Evolutionary conservation across 2,797 vertebrate species (phyloP), one percentile per base, ranked within the genome.

Genomic region (Oryzias sinensis): DNA sequence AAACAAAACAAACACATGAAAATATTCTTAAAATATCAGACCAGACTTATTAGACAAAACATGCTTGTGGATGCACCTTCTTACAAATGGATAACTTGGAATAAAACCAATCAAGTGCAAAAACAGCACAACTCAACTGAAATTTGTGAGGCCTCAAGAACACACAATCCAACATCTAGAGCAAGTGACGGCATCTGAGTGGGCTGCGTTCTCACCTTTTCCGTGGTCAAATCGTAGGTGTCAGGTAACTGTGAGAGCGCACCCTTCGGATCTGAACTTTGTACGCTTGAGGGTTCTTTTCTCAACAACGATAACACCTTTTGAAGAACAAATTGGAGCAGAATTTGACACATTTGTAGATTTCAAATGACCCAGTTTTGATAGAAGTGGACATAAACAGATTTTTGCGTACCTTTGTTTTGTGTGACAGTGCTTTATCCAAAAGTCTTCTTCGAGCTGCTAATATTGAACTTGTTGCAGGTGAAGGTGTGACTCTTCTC

Each of bases 381-480:
- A 51, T 14, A 37, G 8, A 6, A 15, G 18, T 44, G 40, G 9
- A 22, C 14, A 24, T 17, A 1, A 25, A 16, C 9, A 9, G 13
- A 25, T 11, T 24, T 2, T 22, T 2, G 2, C 86, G n/a, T n/a
- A 94, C 93, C 92, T 93, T 92, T 53, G 91, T 86, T 69, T 90
- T 92, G 49, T 93, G 88, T 18, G 90, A 87, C 64, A 93, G 52
- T 0, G 91, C 90, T 81, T 93, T 93, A 63, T 93, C 93, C 79
- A 93, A 49, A 2, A 91, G 83, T 64, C 84, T 92, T 68, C 86
- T 93, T 47, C 91, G 93, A 62, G 90, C 90, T 22, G 89, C 88
- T 62, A 93, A 74, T 56, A 92, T 90, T 42, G 93, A 86, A 67
- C 63, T 95, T 48, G 82, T 89, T 14, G 80, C 62, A 1, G 84